Evolutionary conservation across 2,888 invertebrate genomes (phyloP).

Genomic region (Celastrina argiolus): DNA sequence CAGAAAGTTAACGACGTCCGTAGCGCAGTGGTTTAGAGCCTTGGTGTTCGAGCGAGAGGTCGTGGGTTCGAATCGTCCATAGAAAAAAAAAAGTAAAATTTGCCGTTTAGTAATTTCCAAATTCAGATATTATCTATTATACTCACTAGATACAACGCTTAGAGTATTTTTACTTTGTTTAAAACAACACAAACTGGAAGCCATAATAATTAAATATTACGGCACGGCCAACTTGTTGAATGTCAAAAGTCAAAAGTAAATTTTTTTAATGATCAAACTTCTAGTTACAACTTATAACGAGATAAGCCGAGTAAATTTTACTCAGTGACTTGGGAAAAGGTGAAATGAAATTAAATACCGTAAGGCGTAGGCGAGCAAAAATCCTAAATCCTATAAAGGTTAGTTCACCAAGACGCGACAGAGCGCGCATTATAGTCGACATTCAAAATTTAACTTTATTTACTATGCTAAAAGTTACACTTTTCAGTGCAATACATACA

Average conservation of each 20-base stretch:
- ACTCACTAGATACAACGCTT: not conserved
- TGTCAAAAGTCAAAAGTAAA: not conserved
- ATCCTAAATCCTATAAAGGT: not conserved
- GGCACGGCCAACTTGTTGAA: not conserved
- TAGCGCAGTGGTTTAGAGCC: too few species aligned
- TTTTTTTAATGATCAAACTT: constrained; percentile 3
- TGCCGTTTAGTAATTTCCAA: not conserved
- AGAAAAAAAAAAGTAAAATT: too few species aligned
- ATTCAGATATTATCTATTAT: not conserved
- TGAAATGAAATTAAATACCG: not conserved
- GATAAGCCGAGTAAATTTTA: not conserved
- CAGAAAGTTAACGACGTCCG: too few species aligned
- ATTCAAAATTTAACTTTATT: too few species aligned
- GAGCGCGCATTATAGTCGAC: too few species aligned
- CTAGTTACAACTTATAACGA: not conserved
- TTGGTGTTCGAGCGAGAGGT: too few species aligned
- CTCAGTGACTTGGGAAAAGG: not conserved
- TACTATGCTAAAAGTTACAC: too few species aligned
- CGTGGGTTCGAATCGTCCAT: too few species aligned
- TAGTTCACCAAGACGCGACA: too few species aligned
- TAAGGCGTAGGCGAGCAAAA: not conserved
- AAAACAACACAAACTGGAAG: not conserved
- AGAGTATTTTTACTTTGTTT: not conserved
- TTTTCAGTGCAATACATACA: too few species aligned
- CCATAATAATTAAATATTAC: not conserved